phyloP scores from a whole-genome alignment of 92 coral and sea anemone species.

The Palythoa heliodiscus region DNA sequence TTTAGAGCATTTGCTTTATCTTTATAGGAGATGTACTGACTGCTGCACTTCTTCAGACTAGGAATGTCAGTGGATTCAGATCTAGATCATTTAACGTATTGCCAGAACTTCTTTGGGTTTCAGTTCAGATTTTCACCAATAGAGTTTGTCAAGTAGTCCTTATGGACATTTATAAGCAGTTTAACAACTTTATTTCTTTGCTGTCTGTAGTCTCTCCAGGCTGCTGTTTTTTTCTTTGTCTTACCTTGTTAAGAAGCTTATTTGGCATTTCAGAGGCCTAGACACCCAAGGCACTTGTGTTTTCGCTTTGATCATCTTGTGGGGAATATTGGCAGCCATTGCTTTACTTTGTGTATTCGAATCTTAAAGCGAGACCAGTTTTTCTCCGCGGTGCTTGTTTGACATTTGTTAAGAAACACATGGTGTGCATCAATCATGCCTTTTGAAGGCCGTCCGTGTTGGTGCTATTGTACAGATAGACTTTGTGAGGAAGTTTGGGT shows the following conservation, averaged over 20 bases:
- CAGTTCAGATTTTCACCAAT: slow-evolving; percentile 33
- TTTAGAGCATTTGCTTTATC: slow-evolving; percentile 22
- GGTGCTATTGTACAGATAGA: slow-evolving; percentile 1
- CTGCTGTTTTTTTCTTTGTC: neutral
- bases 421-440: slow-evolving; percentile 13
- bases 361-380: neutral
- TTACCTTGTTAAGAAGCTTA: slow-evolving; percentile 43
- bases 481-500: slow-evolving; percentile 23
- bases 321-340: slow-evolving; percentile 35
- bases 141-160: slow-evolving; percentile 39
- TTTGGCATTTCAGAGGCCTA: slow-evolving; percentile 38
- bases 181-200: slow-evolving; percentile 44
- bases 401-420: no score
- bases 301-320: slow-evolving; percentile 34
- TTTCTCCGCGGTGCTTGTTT: no score
- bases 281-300: slow-evolving; percentile 43
- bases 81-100: slow-evolving; percentile 21
- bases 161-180: slow-evolving; percentile 39
- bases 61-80: slow-evolving; percentile 34
- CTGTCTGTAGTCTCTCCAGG: slow-evolving; percentile 31
- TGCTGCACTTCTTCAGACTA: neutral
- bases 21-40: slow-evolving; percentile 1
- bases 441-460: slow-evolving; percentile 17
- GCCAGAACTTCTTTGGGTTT: slow-evolving; percentile 48
- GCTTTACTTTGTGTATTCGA: slow-evolving; percentile 19